Conservation (phyloP, 2,888 invertebrate genomes). For the Pocota personata region DNA sequence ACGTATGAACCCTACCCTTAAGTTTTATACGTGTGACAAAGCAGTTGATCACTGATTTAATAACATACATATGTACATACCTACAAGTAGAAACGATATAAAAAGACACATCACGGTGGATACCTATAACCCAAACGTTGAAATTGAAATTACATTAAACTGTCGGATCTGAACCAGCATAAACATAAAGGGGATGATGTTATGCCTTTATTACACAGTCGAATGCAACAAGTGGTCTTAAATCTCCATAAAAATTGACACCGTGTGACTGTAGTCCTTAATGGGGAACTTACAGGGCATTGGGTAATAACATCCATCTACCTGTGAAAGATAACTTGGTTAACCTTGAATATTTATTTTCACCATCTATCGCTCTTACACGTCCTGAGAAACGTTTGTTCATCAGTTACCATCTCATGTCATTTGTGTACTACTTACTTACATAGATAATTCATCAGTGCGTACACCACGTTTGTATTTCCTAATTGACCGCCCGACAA, state of each 20-base stretch:
- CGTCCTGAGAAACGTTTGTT: not conserved
- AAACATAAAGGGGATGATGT: not conserved
- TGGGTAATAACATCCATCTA: not conserved
- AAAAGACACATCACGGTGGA: not conserved
- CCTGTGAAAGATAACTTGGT: not conserved
- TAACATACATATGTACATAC: no score
- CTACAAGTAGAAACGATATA: not conserved
- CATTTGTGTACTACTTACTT: not conserved
- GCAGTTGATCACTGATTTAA: no score
- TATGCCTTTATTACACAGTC: not conserved
- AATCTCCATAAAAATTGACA: conserved; percentile 39
- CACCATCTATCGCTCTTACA: not conserved
- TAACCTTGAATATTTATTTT: not conserved
- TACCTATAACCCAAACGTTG: not conserved
- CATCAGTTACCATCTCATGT: not conserved
- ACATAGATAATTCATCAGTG: conserved; percentile 32
- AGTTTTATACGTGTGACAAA: no score
- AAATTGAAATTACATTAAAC: conserved; percentile 5
- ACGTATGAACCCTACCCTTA: no score
- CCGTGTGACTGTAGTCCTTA: not conserved
- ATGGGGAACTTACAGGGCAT: not conserved
- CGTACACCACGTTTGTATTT: conserved; percentile 17
- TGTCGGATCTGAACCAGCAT: not conserved
- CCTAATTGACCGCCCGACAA: conserved; percentile 52
- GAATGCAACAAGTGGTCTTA: conserved; percentile 41